Evolutionary conservation across 1,140 invertebrate species (phyloP), one percentile per base, ranked within the genome.

Genomic region (Prorops nasuta): DNA sequence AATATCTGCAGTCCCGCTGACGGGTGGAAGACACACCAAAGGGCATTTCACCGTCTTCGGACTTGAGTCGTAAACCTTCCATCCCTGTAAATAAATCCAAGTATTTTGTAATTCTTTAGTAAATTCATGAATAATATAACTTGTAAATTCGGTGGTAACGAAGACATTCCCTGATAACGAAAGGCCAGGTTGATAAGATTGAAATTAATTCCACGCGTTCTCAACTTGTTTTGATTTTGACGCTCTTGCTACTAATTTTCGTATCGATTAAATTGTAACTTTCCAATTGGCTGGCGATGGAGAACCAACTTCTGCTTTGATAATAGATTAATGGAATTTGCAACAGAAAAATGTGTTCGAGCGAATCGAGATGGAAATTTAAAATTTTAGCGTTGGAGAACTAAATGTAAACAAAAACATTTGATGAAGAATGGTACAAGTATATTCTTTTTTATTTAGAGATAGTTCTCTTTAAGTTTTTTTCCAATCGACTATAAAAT

Each of bases 41-140:
- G 92, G 92, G 69, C 85, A 89, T 46, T 79, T 83, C 3, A 94
- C 82, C 35, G 80, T 82, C 67, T 88, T 87, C 6, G 92, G 92
- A 32, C 90, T 91, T 49, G 89, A 89, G 74, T 95, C 92, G 73
- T 92, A 94, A 28, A 94, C 80, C 67, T 86, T 86, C 92, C 92
- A 95, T 63, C 86, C 86, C 87, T 92, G 51, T 46, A 72, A 60
- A 47, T 58, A 43, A 43, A 35, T 34, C 35, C 42, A 49, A n/a
- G n/a, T 39, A 50, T 17, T 37, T 31, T 21, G 35, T 32, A 12
- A 44, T 48, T 49, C n/a, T 17, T 6, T 28, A 6, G 10, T 28
- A 21, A 42, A 15, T 49, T 16, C 7, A 15, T 1, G 4, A 41
- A 39, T 17, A 14, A 16, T 18, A 31, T 6, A 28, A 28, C 4